Conservation (phyloP, 2,113 vertebrate genomes). For the Nycticorax nycticorax region DNA sequence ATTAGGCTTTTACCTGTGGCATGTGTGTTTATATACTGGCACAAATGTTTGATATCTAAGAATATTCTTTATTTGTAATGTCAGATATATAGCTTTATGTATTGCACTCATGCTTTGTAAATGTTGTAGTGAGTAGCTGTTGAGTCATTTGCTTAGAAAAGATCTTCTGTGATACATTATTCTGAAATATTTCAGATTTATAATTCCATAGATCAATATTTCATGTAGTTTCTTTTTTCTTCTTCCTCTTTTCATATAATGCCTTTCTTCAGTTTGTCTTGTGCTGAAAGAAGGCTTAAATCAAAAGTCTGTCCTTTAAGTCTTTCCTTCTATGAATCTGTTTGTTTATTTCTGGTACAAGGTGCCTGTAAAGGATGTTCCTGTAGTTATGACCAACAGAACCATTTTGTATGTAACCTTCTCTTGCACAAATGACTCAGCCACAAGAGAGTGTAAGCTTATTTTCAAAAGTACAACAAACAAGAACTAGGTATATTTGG, state of each 20-base stretch:
- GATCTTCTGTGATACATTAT: not conserved
- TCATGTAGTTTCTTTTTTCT: not conserved
- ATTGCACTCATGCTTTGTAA: not conserved
- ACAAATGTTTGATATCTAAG: not conserved
- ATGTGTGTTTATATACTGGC: not conserved
- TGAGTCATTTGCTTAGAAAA: not conserved
- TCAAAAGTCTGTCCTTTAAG: not conserved
- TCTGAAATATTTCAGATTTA: not conserved
- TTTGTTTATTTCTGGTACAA: not conserved
- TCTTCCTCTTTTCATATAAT: not conserved
- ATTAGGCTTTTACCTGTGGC: not conserved
- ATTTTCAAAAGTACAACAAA: not conserved
- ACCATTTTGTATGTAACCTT: not conserved
- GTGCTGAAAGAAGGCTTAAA: not conserved
- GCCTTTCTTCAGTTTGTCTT: not conserved
- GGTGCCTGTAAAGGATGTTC: not conserved
- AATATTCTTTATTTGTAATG: not conserved
- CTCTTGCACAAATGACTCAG: not conserved
- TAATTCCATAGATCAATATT: not conserved
- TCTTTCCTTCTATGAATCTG: not conserved
- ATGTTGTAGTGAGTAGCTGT: not conserved
- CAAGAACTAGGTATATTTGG: not conserved
- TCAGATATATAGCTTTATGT: not conserved
- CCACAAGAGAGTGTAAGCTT: conserved; percentile 5
- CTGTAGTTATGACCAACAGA: not conserved